Base-by-base conservation (phyloP, 1,140 invertebrate species). In the Drosophila pachea region DNA sequence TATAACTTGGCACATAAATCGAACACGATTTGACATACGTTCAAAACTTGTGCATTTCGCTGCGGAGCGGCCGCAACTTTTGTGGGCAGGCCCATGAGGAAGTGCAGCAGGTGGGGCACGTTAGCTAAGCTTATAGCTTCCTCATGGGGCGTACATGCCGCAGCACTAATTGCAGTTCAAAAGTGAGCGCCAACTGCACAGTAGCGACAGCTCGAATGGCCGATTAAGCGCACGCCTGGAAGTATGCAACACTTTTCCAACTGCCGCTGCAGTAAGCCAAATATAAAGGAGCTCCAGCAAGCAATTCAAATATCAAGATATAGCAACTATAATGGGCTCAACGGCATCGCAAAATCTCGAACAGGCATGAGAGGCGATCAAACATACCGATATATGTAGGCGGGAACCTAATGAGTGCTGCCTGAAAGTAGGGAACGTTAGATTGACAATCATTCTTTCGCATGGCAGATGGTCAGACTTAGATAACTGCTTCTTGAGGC, bases 111-210 rank as follows among this genome's bases (percentile, higher is more conserved):
- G 78, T 78, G 74, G 54, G 65, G 74, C 66, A 54, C 42, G 66
- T 48, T 48, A 33, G 32, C 22, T 43, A 53, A 29, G 35, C 52
- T 61, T 33, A 54, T 48, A 55, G 62, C 76, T 83, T 83, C 79
- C 79, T 86, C 72, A 84, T 82, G 47, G 73, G 61, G 50, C 45
- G 55, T 68, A 55, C 78, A 68, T 84, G 78, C 59, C 58, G 53
- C 64, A 48, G 72, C 75, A 73, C 82, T 67, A 76, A 49, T 50
- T 11, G 12, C 22, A 22, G 4, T 16, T 47, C 7, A 7, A 5
- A 42, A 59, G 42, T 14, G 52, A 68, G 47, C 35, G 66, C 66
- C 61, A 70, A 50, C 52, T 71, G 14, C 12, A 11, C 55, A 16
- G 31, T 8, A 35, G 12, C 22, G 22, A 22, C 22, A 22, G 22